Evolutionary conservation across 2,797 vertebrate genomes (phyloP), one percentile per base, ranked within the genome.

Genomic region (Chelon labrosus): DNA sequence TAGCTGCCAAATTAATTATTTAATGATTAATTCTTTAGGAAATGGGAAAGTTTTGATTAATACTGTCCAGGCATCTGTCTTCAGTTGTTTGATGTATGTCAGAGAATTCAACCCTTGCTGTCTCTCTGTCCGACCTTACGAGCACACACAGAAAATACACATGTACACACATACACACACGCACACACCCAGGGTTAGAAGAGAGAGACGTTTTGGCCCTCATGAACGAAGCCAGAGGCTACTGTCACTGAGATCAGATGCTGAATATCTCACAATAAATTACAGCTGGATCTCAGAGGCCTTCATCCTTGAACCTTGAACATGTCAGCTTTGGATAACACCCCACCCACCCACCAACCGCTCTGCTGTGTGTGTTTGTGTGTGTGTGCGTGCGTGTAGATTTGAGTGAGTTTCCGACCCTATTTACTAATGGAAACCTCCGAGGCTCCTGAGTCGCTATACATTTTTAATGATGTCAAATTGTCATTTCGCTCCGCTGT

Each of bases 11-110:
- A 98, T 98, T 96, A 98, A 99, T 99, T 98, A 99, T 99, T 99
- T 97, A 98, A 96, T 98, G 96, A 95, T 97, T 96, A 96, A 98
- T 98, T 98, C 96, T 98, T 97, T 81, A 90, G 96, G 96, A 98
- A 97, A 98, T 97, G 94, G 96, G 95, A 95, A 97, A 95, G 96
- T 98, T 98, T 97, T 97, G 97, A 99, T 99, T 96, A 98, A 98
- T 97, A 96, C 95, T 96, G 96, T 96, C 96, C 93, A 57, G 88
- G 95, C 93, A 95, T 96, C 95, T 96, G 95, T 95, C 93, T 92
- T 95, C 84, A 93, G 94, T 96, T 98, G 96, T 98, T 97, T 98
- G 96, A 98, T 96, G 94, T 94, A 96, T 97, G 96, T 98, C 96
- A 96, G 95, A 96, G 94, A 94, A 96, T 95, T 97, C 77, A 35